Evolutionary conservation across 2,797 vertebrate species (phyloP).

Genomic region (Distichodus sexfasciatus): DNA sequence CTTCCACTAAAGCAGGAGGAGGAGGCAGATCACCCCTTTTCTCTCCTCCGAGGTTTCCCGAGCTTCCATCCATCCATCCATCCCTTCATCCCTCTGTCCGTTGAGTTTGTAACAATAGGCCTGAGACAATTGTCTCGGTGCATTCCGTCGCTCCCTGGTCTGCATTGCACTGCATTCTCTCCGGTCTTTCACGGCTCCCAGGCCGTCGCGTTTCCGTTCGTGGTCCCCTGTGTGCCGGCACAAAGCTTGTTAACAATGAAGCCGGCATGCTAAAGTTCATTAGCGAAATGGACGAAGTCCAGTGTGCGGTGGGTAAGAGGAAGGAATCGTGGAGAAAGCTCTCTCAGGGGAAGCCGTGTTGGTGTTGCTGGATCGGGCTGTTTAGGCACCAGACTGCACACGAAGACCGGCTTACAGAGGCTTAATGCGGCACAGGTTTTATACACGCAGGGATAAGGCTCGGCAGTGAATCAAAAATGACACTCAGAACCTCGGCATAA

Average conservation of each 20-base stretch:
- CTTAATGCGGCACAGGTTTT: too few relatives aligned
- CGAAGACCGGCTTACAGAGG: constrained; percentile 35
- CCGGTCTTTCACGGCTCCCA: neutral
- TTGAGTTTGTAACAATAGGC: constrained; percentile 65
- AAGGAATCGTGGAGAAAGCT: constrained; percentile 52
- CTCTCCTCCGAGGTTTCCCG: constrained; percentile 32
- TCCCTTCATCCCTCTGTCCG: neutral
- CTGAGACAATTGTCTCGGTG: constrained; percentile 23
- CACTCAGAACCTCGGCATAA: too few relatives aligned
- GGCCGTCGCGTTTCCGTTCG: neutral
- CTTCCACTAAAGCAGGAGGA: constrained; percentile 49
- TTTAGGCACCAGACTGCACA: constrained; percentile 58
- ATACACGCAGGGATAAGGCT: too few relatives aligned
- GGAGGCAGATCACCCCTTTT: constrained; percentile 25
- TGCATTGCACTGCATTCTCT: constrained; percentile 59
- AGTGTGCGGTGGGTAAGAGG: constrained; percentile 45
- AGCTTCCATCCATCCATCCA: constrained; percentile 51
- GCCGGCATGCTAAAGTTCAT: constrained; percentile 45
- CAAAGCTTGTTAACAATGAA: constrained; percentile 50
- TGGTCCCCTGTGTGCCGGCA: constrained; percentile 40
- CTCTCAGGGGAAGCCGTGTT: constrained; percentile 23
- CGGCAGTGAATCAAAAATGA: too few relatives aligned
- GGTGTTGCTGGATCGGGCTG: neutral
- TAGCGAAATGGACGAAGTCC: constrained; percentile 67
- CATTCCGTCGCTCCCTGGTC: constrained; percentile 43